phyloP scores from a whole-genome alignment of 2,888 invertebrate genomes.

The Villa cingulata region DNA sequence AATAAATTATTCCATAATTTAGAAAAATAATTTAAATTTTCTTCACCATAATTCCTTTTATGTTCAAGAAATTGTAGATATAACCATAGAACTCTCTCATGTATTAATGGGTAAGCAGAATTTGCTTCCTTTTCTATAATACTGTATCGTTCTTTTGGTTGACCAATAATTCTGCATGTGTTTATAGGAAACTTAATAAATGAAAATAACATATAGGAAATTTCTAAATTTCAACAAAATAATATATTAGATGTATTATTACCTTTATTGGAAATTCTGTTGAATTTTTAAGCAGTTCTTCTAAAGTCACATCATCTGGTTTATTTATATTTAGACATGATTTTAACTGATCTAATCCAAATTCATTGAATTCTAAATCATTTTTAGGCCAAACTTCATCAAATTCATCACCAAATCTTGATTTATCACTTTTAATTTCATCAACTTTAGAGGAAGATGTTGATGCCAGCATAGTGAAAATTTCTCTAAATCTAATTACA shows the following conservation, averaged over 20 bases:
- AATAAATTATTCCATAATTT: not conserved
- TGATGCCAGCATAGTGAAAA: too few relatives aligned
- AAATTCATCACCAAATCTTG: slow-evolving; percentile 25
- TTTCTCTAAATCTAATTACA: too few relatives aligned
- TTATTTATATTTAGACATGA: slow-evolving; percentile 19
- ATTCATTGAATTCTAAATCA: slow-evolving; percentile 15
- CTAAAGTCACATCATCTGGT: slow-evolving; percentile 9
- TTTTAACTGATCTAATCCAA: slow-evolving; percentile 18
- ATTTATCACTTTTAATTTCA: too few relatives aligned
- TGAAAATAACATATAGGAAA: too few relatives aligned
- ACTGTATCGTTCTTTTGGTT: slow-evolving; percentile 20
- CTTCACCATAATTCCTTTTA: slow-evolving; percentile 36
- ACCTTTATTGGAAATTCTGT: slow-evolving; percentile 10
- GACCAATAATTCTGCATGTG: slow-evolving; percentile 25
- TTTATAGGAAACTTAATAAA: slow-evolving; percentile 25
- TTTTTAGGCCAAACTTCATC: slow-evolving; percentile 20
- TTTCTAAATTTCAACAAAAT: not conserved
- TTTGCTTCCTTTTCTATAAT: slow-evolving; percentile 28
- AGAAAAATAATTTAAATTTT: not conserved
- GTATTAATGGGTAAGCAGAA: slow-evolving; percentile 54
- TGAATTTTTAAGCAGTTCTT: slow-evolving; percentile 8
- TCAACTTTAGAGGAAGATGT: too few relatives aligned
- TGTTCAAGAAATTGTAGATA: slow-evolving; percentile 51
- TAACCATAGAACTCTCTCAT: slow-evolving; percentile 48
- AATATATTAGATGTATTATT: not conserved